Evolutionary conservation across 2,888 invertebrate species (phyloP).

Genomic region (Pachycephus smyrnensis): DNA sequence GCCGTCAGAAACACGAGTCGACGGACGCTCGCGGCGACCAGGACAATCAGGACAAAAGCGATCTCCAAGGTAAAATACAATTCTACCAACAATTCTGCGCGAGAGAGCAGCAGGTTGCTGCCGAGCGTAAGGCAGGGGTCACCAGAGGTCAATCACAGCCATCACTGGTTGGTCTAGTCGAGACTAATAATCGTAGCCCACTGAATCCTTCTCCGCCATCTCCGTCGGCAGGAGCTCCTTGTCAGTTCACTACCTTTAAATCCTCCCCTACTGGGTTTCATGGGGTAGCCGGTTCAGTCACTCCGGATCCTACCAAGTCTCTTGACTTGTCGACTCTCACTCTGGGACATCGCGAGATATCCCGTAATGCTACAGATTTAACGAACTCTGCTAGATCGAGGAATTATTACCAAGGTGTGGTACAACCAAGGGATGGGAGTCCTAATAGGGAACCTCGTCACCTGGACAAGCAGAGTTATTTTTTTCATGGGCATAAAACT

Average conservation of each 20-base stretch:
- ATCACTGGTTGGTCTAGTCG: neutral
- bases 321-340: slow-evolving; percentile 47
- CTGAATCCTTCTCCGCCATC: neutral
- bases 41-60: slow-evolving; percentile 62
- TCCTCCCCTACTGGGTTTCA: slow-evolving; percentile 31
- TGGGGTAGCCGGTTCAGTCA: slow-evolving; percentile 25
- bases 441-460: slow-evolving; percentile 43
- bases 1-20: slow-evolving; percentile 48
- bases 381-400: slow-evolving; percentile 9
- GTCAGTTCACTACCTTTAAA: slow-evolving; percentile 60
- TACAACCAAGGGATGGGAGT: slow-evolving; percentile 31
- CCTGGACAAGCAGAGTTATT: slow-evolving; percentile 57
- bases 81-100: slow-evolving; percentile 63
- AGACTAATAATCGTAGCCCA: neutral
- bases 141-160: slow-evolving; percentile 29
- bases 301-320: slow-evolving; percentile 31
- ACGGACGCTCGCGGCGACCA: slow-evolving; percentile 56
- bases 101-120: slow-evolving; percentile 62
- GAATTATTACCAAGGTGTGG: slow-evolving; percentile 30
- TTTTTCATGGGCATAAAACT: slow-evolving; percentile 62
- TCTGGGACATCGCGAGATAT: slow-evolving; percentile 45
- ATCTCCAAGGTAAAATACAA: slow-evolving; percentile 64
- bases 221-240: slow-evolving; percentile 31
- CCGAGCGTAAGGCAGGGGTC: slow-evolving; percentile 70
- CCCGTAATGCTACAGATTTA: slow-evolving; percentile 26